Evolutionary conservation across 1,140 invertebrate genomes (phyloP), one percentile per base, ranked within the genome.

Genomic region (Sitophilus oryzae): DNA sequence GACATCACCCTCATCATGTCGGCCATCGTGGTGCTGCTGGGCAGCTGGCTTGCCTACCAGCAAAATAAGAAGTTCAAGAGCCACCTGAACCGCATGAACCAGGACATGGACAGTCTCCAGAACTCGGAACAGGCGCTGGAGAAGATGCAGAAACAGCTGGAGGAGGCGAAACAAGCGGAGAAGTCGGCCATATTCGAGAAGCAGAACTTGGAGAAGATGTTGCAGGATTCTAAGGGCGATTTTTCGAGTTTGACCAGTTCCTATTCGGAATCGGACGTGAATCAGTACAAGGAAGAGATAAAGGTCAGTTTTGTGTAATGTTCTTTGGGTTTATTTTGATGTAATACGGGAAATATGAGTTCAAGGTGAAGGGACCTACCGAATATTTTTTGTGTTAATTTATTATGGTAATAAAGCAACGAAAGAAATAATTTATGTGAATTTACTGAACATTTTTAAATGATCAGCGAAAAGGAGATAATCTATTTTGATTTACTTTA

Each of bases 31-130:
- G 91, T 91, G 8, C 77, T 92, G 51, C 83, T 87, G 46, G 89
- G 90, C n/a, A 88, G 86, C 60, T 95, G 89, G 88, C 91, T 91
- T 71, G 90, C 88, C 1, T 88, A 90, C 72, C 81, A 87, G 51
- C 89, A 93, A 59, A 91, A 93, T 67, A 89, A 91, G 66, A 86
- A 83, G 63, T 92, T 90, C 3, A 86, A 91, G 59, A 78, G 79
- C 46, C 88, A 96, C 67, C 75, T 96, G 25, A 81, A 82, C 45
- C 83, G 89, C 52, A 93, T 96, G 91, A 85, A 92, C 68, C 85
- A 86, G 63, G 91, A 96, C 64, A 91, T 96, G 88, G 93, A 96
- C 65, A 86, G 86, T 61, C 75, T 97, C 45, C 86, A 91, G 57
- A 88, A 86, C 65, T 92, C 93, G 3, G 93, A 96, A 73, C 78